Evolutionary conservation across 2,797 vertebrate genomes (phyloP).

Genomic region (Nasua narica): DNA sequence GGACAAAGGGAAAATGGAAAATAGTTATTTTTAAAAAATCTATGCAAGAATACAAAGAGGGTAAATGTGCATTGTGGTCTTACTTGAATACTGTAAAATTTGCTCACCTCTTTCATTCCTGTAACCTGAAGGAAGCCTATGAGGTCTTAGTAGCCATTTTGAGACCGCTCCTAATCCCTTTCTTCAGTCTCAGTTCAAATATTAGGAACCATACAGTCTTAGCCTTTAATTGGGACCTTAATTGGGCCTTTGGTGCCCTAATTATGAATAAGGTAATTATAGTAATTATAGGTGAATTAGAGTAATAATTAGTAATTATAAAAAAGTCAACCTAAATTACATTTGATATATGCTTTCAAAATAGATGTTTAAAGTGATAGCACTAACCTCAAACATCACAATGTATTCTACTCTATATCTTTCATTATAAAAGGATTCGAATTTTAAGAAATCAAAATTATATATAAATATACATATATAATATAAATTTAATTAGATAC

Average conservation of each 20-base stretch:
- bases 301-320: constrained; percentile 64
- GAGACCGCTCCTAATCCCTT: neutral
- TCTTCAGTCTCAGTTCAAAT: neutral
- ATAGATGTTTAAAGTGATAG: neutral
- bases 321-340: constrained; percentile 48
- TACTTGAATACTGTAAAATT: neutral
- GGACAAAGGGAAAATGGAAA: neutral
- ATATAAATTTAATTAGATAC: neutral
- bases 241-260: constrained; percentile 49
- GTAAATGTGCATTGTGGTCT: neutral
- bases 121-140: neutral
- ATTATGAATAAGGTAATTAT: constrained; percentile 63
- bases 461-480: neutral
- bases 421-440: neutral
- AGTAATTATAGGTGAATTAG: constrained; percentile 61
- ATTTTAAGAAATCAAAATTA: neutral
- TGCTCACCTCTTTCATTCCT: neutral
- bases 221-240: constrained; percentile 40
- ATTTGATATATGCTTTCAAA: constrained; percentile 32
- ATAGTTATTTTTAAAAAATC: neutral
- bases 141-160: neutral
- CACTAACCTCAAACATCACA: accelerated
- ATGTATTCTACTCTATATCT: neutral
- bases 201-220: constrained; percentile 27
- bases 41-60: neutral